Evolutionary conservation across 2,113 vertebrate species (phyloP).

Genomic region (Amphiprion ocellaris): DNA sequence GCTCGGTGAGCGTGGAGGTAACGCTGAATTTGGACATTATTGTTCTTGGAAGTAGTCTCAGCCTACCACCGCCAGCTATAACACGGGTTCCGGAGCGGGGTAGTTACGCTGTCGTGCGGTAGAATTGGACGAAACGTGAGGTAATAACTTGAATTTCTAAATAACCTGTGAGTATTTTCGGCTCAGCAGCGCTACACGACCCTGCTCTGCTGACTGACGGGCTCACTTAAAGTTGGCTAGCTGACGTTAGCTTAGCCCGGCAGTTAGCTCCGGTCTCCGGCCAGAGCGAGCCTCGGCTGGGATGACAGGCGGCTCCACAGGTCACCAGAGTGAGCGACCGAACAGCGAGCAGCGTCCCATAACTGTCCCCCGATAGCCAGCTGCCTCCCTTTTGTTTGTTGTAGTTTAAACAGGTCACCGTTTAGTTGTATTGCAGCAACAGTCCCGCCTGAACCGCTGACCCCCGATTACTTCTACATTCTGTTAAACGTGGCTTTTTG

Average conservation of each 20-base stretch:
- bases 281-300: not conserved
- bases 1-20: fast-evolving
- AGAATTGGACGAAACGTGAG: not conserved
- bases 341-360: slow-evolving; percentile 13
- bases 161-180: not conserved
- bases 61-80: slow-evolving; percentile 43
- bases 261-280: slow-evolving; percentile 27
- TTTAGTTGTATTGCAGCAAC: not conserved
- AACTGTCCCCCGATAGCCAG: slow-evolving; percentile 21
- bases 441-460: not conserved
- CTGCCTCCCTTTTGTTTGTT: slow-evolving; percentile 38
- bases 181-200: not conserved
- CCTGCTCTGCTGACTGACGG: slow-evolving; percentile 7
- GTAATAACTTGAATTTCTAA: not conserved
- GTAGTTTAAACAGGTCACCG: slow-evolving; percentile 23
- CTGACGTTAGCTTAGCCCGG: slow-evolving; percentile 63
- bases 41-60: slow-evolving; percentile 67
- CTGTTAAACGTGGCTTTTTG: no score
- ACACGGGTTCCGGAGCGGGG: slow-evolving; percentile 29
- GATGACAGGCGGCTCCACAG: slow-evolving; percentile 42
- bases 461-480: not conserved
- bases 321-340: slow-evolving; percentile 23
- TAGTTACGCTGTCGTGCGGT: not conserved
- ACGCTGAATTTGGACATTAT: slow-evolving; percentile 1
- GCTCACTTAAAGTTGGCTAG: slow-evolving; percentile 63